These are phyloP conservation scores for Mesochorus sp. DNA, from an alignment of 2,888 invertebrate genomes.

Conservation along the genomic window DNA sequence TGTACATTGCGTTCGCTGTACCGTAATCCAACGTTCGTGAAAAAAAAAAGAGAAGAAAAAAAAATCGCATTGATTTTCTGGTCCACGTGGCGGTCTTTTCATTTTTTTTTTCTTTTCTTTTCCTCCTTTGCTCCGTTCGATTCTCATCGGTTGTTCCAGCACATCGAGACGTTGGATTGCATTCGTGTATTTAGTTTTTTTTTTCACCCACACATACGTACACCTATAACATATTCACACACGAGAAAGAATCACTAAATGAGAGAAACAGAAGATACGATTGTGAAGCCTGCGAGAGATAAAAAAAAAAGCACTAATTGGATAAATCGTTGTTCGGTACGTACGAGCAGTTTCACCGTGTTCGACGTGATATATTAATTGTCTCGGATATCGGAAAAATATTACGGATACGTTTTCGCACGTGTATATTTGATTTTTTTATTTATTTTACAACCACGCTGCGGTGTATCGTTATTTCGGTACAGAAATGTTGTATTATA, in stretches of 20 bases:
- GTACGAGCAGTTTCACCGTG: constrained; percentile 5
- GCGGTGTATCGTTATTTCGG: neutral
- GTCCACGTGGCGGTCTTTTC: constrained; percentile 7
- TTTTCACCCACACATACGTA: too few relatives aligned
- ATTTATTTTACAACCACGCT: neutral
- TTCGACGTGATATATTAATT: constrained; percentile 24
- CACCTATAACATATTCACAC: too few relatives aligned
- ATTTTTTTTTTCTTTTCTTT: constrained; percentile 6
- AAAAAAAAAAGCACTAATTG: constrained; percentile 36
- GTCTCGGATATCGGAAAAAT: constrained; percentile 3
- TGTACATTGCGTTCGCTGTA: constrained; percentile 23
- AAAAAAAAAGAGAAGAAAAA: constrained; percentile 22
- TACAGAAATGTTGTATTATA: too few relatives aligned
- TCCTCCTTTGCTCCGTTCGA: neutral
- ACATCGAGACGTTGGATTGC: too few relatives aligned
- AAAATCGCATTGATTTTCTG: constrained; percentile 43
- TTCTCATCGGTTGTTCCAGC: too few relatives aligned
- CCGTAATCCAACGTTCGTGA: constrained; percentile 28
- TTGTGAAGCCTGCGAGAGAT: constrained; percentile 11
- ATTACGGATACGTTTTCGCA: neutral
- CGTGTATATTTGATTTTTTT: too few relatives aligned
- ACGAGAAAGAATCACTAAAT: constrained; percentile 19
- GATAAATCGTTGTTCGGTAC: constrained; percentile 33
- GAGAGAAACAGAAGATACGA: constrained; percentile 23
- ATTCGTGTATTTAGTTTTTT: too few relatives aligned